Percentiles rank a stretch among this genome's conserved stretches.
phyloP scores from a whole-genome alignment of 2,797 vertebrate genomes.

The Manis crassicaudata region DNA sequence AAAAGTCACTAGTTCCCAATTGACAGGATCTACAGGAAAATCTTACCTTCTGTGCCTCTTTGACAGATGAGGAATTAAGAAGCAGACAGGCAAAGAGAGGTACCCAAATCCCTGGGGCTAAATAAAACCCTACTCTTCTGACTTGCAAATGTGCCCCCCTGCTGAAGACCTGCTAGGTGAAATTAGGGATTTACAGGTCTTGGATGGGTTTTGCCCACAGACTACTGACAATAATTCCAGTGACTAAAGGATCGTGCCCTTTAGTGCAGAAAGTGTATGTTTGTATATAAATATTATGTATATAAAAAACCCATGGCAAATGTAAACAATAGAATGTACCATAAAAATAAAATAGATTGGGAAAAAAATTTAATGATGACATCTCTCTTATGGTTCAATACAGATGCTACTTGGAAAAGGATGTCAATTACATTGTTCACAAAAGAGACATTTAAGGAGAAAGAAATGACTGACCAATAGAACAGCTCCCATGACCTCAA shows the following conservation, averaged over 20 bases:
- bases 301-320: not conserved
- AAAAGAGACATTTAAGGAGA: not conserved
- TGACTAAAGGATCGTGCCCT: not conserved
- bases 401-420: not conserved
- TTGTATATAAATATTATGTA: too few relatives aligned
- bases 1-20: not conserved
- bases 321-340: not conserved
- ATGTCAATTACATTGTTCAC: not conserved
- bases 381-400: not conserved
- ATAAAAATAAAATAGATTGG: not conserved
- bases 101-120: not conserved
- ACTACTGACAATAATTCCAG: not conserved
- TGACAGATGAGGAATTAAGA: not conserved
- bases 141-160: not conserved
- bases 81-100: not conserved
- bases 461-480: not conserved
- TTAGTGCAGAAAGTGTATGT: not conserved
- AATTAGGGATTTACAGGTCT: not conserved
- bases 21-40: not conserved
- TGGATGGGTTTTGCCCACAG: not conserved
- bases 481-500: not conserved
- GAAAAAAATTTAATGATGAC: not conserved
- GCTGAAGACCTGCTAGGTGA: not conserved
- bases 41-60: not conserved
- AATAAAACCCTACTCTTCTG: not conserved